Base-by-base conservation (phyloP, 2,797 vertebrate genomes). In the Orientallactaga sibirica region DNA sequence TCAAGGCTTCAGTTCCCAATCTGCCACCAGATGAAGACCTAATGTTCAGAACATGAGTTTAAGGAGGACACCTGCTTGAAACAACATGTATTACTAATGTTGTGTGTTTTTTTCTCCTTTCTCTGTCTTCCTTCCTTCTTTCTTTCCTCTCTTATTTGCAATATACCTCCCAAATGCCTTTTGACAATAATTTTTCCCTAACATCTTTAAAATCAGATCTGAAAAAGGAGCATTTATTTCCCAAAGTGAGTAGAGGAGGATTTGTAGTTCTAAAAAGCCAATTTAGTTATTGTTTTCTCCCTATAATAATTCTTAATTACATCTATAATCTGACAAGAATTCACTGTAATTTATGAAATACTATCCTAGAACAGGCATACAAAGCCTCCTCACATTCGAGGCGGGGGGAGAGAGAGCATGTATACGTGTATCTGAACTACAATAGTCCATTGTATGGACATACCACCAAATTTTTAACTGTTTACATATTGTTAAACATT, bases 251-350 rank as follows among this genome's bases (percentile, higher is more conserved):
- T 10, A 61, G 37, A 84, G 77, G 64, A 81, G 37, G 64, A 62
- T 68, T 81, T 73, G 52, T 14, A 64, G 9, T 78, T 84, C 90
- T 71, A 25, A 82, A 86, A 89, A 95, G 20, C 18, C 48, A 48
- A 6, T 90, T 93, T 62, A 66, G 22, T 89, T 87, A 43, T 8
- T 92, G 37, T 52, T 71, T 58, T 58, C 41, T 19, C 43, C 43
- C 86, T 82, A 64, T 91, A 8, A 61, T 27, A 71, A 79, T 68
- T 74, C 37, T 82, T 88, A 79, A 83, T 89, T 88, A 71, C 61
- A 81, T 73, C 77, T 80, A 62, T 83, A 80, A 33, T 80, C 75
- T 83, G 83, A 87, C 83, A 33, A 89, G 37, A 37, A 16, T 94
- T 87, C 83, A 71, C 48, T 91, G 14, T 66, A 68, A 16, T 87